Percentiles rank a stretch among this genome's conserved stretches.
phyloP scores from a whole-genome alignment of 2,888 invertebrate species.

The Agrochola lota region DNA sequence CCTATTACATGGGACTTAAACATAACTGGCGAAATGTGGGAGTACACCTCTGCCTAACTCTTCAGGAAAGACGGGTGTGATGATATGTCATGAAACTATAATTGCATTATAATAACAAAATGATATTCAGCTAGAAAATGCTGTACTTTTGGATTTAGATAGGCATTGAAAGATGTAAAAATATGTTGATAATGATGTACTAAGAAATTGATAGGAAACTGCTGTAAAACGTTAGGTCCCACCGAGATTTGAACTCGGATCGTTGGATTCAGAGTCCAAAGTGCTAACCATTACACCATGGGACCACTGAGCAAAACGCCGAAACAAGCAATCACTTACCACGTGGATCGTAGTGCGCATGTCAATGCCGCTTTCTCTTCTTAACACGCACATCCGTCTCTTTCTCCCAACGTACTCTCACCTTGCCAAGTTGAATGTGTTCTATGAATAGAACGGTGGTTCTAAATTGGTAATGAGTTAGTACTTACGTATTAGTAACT shows the following conservation, averaged over 20 bases:
- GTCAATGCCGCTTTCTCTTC: constrained; percentile 53
- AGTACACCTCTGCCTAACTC: not conserved
- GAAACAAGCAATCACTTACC: constrained; percentile 66
- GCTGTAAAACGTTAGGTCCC: constrained; percentile 89
- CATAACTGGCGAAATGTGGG: not conserved
- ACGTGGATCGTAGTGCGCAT: constrained; percentile 73
- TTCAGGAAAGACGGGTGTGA: not conserved
- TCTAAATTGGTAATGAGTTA: constrained; percentile 30
- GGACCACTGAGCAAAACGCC: constrained; percentile 82
- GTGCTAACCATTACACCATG: constrained; percentile 95
- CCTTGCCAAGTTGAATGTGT: constrained; percentile 21
- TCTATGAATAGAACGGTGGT: constrained; percentile 34
- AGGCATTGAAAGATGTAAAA: not conserved
- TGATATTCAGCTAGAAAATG: not conserved
- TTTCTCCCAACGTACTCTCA: constrained; percentile 2
- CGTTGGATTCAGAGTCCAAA: constrained; percentile 95
- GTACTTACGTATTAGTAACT: not conserved
- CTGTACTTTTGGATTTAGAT: not conserved
- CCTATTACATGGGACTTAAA: too few species aligned
- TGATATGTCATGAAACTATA: not conserved
- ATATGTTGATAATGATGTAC: not conserved
- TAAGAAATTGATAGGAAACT: not conserved
- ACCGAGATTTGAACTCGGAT: constrained; percentile 95
- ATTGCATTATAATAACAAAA: not conserved
- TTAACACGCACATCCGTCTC: constrained; percentile 23